These are phyloP conservation scores for Tribolium castaneum DNA, from an alignment of 1,140 invertebrate species.

Conservation along the genomic window DNA sequence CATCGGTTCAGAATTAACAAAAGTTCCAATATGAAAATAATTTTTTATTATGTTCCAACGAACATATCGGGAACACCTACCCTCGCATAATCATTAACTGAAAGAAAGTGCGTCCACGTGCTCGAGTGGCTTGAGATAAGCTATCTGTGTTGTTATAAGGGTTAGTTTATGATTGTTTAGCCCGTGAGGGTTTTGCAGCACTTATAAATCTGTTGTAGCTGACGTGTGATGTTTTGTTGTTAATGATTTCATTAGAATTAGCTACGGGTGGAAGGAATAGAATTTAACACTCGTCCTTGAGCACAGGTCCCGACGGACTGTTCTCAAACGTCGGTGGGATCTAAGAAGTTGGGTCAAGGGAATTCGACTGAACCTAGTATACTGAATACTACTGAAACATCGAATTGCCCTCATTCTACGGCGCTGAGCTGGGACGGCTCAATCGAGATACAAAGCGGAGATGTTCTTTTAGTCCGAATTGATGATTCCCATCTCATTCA, in stretches of 20 bases:
- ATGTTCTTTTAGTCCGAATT: conserved; percentile 76
- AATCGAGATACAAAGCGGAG: conserved; percentile 74
- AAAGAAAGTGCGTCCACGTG: not conserved
- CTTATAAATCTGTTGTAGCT: conserved; percentile 26
- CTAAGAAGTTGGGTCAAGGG: conserved; percentile 31
- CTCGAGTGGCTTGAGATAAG: conserved; percentile 8
- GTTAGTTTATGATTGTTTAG: conserved; percentile 12
- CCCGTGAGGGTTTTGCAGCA: not conserved
- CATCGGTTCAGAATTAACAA: not conserved
- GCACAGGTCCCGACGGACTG: conserved; percentile 19
- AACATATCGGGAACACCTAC: not conserved
- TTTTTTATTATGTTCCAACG: not conserved
- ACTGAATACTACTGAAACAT: conserved; percentile 51
- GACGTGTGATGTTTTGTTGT: conserved; percentile 27
- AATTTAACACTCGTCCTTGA: conserved; percentile 32
- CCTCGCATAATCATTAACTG: conserved; percentile 12
- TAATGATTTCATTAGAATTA: conserved; percentile 26
- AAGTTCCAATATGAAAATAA: not conserved
- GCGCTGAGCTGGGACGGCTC: conserved; percentile 72
- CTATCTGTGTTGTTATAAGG: conserved; percentile 19
- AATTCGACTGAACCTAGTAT: conserved; percentile 28
- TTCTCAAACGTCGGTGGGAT: conserved; percentile 28
- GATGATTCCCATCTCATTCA: conserved; percentile 69
- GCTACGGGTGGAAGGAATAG: conserved; percentile 13
- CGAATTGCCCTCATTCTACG: conserved; percentile 68